Base-by-base conservation (phyloP, 2,113 vertebrate species). In the Mirounga angustirostris region DNA sequence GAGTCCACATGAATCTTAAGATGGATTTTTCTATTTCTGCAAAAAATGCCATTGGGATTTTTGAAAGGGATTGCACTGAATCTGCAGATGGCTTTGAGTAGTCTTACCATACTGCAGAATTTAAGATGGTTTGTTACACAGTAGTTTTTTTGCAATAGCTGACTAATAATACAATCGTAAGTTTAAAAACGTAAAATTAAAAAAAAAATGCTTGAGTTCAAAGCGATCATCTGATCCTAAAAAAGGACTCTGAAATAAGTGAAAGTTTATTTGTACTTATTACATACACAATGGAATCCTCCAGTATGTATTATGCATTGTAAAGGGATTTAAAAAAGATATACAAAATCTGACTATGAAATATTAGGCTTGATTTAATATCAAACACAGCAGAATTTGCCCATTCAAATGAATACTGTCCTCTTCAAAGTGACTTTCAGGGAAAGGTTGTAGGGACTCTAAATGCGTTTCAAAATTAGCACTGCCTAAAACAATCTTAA, bases 361-460 rank as follows among this genome's bases (percentile, higher is more conserved):
- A 80, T 54, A 80, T 71, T 63, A 80, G 43, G 15, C 18, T 33
- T 84, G 69, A 94, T 87, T 87, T 91, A 52, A 67, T 58, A 91
- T 58, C 6, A 50, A 89, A 80, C 63, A 91, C 16, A 91, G 36
- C n/a, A 82, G 78, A 96, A 69, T 89, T 93, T 69, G 84, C 52
- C 79, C 21, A 54, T 69, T 79, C 86, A 90, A 78, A n/a, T 67
- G 30, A 90, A 30, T 46, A 96, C 1, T 78, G 16, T 59, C 21
- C n/a, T 80, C 58, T 50, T 76, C 33, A 67, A 93, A 78, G 18
- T 83, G 24, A 46, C 46, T 46, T 14, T 89, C 22, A 33, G 10
- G 50, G 46, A 52, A 89, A 76, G 50, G 7, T 54, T 18, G 16
- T 1, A 54, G 52, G 18, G 18, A 2, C 28, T 84, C 89, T 56